Conservation (phyloP, 2,113 vertebrate species). For the Riparia riparia region DNA sequence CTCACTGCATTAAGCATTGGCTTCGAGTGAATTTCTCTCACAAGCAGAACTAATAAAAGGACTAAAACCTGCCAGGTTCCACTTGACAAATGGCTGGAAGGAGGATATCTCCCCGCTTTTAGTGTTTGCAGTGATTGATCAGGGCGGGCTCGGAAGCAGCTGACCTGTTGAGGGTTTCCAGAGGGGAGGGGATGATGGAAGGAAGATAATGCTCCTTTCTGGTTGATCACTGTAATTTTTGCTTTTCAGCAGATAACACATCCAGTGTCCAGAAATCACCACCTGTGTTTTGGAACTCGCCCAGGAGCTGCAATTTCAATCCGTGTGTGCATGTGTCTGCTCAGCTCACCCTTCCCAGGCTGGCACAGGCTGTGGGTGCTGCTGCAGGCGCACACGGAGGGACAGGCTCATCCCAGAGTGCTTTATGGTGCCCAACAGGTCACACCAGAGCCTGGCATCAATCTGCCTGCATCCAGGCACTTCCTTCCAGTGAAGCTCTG, state of each 20-base stretch:
- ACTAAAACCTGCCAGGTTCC: slow-evolving; percentile 47
- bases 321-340: neutral
- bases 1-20: slow-evolving; percentile 51
- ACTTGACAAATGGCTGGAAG: slow-evolving; percentile 59
- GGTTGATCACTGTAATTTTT: slow-evolving; percentile 36
- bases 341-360: neutral
- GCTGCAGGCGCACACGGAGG: neutral
- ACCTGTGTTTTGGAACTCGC: slow-evolving; percentile 44
- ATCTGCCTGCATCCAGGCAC: neutral
- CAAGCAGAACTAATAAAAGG: slow-evolving; percentile 71
- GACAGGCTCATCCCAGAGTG: neutral
- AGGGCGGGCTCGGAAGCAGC: neutral
- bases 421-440: neutral
- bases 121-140: slow-evolving; percentile 46
- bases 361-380: neutral
- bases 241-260: slow-evolving; percentile 12
- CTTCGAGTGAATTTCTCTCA: slow-evolving; percentile 50
- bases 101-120: slow-evolving; percentile 18
- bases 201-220: neutral
- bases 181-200: neutral
- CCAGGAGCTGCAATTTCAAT: neutral
- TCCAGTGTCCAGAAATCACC: slow-evolving; percentile 29
- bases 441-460: neutral
- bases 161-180: slow-evolving; percentile 25
- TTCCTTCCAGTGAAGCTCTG: neutral